phyloP scores from a whole-genome alignment of 2,888 invertebrate species.

The Melinaea marsaeus region DNA sequence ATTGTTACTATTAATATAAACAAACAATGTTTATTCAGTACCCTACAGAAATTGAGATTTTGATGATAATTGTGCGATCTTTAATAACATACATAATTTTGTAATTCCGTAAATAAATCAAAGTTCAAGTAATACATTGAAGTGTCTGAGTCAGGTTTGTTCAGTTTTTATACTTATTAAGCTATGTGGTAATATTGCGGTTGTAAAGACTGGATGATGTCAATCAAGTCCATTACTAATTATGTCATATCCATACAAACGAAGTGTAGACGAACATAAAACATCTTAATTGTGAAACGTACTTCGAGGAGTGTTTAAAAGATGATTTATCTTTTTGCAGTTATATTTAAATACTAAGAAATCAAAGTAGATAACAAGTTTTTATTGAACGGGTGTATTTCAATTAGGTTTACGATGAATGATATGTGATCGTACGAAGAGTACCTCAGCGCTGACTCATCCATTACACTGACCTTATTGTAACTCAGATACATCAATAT shows the following conservation, averaged over 20 bases:
- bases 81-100: no score
- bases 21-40: no score
- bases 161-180: conserved; percentile 1
- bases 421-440: conserved; percentile 48
- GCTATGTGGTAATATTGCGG: background rate
- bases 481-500: conserved; percentile 60
- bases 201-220: conserved; percentile 1
- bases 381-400: background rate
- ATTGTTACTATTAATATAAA: no score
- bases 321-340: background rate
- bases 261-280: background rate
- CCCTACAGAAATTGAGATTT: no score
- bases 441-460: conserved; percentile 55
- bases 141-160: background rate
- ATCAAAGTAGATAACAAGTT: background rate
- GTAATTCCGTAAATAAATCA: no score
- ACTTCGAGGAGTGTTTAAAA: background rate
- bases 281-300: background rate
- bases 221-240: background rate
- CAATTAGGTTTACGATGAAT: conserved; percentile 44
- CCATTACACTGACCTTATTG: conserved; percentile 72
- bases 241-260: conserved; percentile 1
- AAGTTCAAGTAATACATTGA: background rate
- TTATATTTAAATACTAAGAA: no score
- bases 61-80: no score